Percentiles rank a stretch among this genome's conserved stretches.
Evolutionary conservation across 2,797 vertebrate genomes (phyloP).

Genomic region (Gadopsis bispinosus): DNA sequence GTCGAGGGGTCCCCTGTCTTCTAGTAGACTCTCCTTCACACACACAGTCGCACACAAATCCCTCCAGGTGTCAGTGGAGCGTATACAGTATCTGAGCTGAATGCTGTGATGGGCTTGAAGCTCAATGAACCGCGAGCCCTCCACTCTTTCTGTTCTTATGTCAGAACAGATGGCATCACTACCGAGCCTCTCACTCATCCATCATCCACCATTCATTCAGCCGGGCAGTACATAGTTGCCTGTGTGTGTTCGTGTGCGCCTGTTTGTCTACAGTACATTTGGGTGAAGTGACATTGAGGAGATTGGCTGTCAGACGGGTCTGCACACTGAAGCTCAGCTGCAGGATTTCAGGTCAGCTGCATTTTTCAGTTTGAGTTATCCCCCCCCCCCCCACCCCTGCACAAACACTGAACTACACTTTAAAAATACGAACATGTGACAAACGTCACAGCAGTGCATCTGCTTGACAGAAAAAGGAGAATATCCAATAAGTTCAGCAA

Average conservation of each 20-base stretch:
- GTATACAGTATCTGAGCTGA: constrained; percentile 59
- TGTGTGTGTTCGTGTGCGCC: constrained; percentile 12
- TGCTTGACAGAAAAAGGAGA: constrained; percentile 17
- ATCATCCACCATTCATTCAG: constrained; percentile 69
- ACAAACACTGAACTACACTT: background rate
- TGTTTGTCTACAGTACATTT: constrained; percentile 36
- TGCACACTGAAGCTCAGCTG: constrained; percentile 30
- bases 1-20: constrained; percentile 25
- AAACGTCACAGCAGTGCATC: constrained; percentile 3
- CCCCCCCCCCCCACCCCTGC: background rate
- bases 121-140: constrained; percentile 65
- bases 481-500: constrained; percentile 17
- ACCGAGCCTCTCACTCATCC: constrained; percentile 56
- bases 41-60: constrained; percentile 26
- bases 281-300: constrained; percentile 43
- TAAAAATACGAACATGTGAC: constrained; percentile 14
- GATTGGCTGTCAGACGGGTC: constrained; percentile 40
- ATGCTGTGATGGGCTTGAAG: constrained; percentile 57
- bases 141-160: constrained; percentile 56
- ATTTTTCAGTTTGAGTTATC: constrained; percentile 8
- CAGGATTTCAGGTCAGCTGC: constrained; percentile 23
- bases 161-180: constrained; percentile 72
- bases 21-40: constrained; percentile 22
- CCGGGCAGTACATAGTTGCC: constrained; percentile 22
- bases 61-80: constrained; percentile 55